A percentile compares a stretch with the other conserved stretches of the same genome.
These are phyloP conservation scores for Myodes glareolus DNA, from an alignment of 2,113 vertebrate genomes.

Conservation along the genomic window DNA sequence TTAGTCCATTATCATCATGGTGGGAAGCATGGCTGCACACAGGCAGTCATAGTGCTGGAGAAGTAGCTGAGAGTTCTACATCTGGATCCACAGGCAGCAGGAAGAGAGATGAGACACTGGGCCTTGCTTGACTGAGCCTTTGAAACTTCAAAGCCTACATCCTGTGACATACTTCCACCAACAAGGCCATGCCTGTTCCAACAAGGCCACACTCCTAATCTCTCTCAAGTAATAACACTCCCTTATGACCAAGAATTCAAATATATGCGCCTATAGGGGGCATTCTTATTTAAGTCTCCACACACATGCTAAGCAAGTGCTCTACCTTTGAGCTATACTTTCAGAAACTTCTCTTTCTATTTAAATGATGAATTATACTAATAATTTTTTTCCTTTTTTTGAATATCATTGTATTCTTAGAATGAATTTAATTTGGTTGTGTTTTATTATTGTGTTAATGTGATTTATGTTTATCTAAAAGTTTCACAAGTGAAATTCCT, in stretches of 20 bases:
- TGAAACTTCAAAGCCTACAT: background rate
- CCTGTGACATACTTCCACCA: background rate
- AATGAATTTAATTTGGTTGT: background rate
- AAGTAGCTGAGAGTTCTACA: background rate
- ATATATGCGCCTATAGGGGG: background rate
- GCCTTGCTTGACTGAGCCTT: background rate
- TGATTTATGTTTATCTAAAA: background rate
- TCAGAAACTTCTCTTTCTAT: background rate
- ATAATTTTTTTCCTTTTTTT: background rate
- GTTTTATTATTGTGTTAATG: background rate
- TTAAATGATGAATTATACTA: background rate
- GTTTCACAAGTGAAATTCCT: background rate
- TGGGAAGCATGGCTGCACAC: background rate
- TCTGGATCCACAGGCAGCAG: background rate
- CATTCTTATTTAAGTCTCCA: background rate
- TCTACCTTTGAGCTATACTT: background rate
- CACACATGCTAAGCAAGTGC: background rate
- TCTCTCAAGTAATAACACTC: background rate
- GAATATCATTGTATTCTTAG: background rate
- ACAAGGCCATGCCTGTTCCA: background rate
- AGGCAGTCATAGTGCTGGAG: background rate
- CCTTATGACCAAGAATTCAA: background rate
- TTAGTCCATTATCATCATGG: background rate
- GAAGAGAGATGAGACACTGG: background rate
- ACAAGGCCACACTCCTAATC: background rate